These are phyloP conservation scores for Drosophila recens DNA, from an alignment of 2,888 invertebrate species.

Conservation along the genomic window DNA sequence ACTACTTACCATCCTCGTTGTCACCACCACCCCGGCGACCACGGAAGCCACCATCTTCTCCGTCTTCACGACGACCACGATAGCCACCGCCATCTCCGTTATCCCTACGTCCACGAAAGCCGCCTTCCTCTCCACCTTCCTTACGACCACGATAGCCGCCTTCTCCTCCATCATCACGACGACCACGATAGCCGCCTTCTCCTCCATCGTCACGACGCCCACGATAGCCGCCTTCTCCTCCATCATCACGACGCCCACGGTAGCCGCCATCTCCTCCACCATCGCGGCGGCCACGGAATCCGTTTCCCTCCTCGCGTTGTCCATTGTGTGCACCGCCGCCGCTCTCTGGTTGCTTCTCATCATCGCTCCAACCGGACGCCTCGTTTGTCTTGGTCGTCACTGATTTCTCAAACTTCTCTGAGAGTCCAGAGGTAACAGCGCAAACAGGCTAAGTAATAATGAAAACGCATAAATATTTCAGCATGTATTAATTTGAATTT, in stretches of 20 bases:
- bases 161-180: slow-evolving; percentile 12
- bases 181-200: slow-evolving; percentile 12
- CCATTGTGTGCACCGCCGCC: background rate
- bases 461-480: background rate
- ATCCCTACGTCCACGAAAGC: slow-evolving; percentile 69
- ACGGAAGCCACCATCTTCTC: slow-evolving; percentile 37
- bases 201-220: slow-evolving; percentile 24
- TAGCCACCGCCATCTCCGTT: slow-evolving; percentile 7
- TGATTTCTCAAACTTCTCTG: background rate
- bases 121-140: background rate
- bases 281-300: slow-evolving; percentile 19
- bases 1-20: slow-evolving; percentile 18
- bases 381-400: background rate
- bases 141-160: slow-evolving; percentile 28
- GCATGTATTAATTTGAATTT: background rate
- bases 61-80: slow-evolving; percentile 21
- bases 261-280: slow-evolving; percentile 17
- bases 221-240: slow-evolving; percentile 26
- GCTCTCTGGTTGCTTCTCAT: slow-evolving; percentile 6
- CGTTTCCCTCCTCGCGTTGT: slow-evolving; percentile 10
- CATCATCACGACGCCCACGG: slow-evolving; percentile 23
- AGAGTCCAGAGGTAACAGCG: background rate
- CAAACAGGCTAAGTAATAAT: background rate
- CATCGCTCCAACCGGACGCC: slow-evolving; percentile 45
- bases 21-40: slow-evolving; percentile 59